Percentiles rank a stretch among this genome's conserved stretches.
Evolutionary conservation across 2,797 vertebrate species (phyloP).

Genomic region (Enteromius argenteus): DNA sequence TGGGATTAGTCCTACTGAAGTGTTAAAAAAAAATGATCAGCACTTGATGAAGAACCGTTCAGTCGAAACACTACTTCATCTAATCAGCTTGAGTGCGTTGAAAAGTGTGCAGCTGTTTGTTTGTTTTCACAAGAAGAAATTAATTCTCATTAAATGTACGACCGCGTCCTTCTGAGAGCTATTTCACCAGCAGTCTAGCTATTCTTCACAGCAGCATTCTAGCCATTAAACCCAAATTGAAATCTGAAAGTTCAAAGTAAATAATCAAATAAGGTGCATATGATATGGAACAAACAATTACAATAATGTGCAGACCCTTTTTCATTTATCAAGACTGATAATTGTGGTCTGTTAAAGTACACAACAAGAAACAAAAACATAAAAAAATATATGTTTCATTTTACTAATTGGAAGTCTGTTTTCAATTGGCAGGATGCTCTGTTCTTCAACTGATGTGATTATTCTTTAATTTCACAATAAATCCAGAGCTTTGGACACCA

Average conservation of each 20-base stretch:
- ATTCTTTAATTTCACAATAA: not conserved
- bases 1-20: not conserved
- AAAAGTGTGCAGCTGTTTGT: not conserved
- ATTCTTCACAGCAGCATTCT: not conserved
- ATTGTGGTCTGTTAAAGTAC: not conserved
- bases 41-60: not conserved
- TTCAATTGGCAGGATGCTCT: not conserved
- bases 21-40: not conserved
- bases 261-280: not conserved
- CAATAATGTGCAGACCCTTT: not conserved
- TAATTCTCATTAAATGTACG: not conserved
- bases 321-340: not conserved
- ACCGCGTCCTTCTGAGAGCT: not conserved
- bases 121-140: conserved; percentile 13
- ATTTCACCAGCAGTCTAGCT: not conserved
- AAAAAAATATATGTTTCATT: no score
- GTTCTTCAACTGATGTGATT: not conserved
- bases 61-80: not conserved
- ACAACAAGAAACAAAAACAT: not conserved
- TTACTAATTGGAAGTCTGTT: not conserved
- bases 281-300: not conserved
- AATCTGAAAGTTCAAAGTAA: not conserved
- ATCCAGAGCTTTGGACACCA: not conserved
- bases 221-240: not conserved
- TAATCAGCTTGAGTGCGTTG: not conserved